A percentile compares a stretch with the other conserved stretches of the same genome.
Evolutionary conservation across 2,888 invertebrate species (phyloP).

Genomic region (Mythimna ferrago): DNA sequence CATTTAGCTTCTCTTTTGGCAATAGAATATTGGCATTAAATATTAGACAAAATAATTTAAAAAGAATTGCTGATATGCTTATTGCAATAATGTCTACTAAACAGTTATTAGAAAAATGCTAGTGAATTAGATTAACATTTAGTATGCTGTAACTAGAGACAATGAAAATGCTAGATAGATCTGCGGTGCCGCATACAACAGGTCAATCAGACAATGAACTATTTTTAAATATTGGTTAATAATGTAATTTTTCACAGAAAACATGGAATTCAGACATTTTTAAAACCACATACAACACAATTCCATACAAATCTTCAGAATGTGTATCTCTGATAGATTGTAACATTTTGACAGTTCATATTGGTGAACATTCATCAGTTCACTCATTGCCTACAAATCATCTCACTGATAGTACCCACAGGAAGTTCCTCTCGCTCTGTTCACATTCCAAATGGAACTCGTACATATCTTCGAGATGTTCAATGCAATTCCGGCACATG

Average conservation of each 20-base stretch:
- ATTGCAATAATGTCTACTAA: slow-evolving; percentile 11
- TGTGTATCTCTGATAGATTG: neutral
- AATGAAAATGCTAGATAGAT: too few relatives aligned
- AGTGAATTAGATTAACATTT: neutral
- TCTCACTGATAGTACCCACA: slow-evolving; percentile 37
- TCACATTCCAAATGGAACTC: slow-evolving; percentile 54
- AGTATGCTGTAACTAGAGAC: too few relatives aligned
- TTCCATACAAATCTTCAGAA: neutral
- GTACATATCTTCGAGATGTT: slow-evolving; percentile 38
- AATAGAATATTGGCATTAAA: neutral
- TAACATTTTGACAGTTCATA: neutral
- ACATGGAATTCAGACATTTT: neutral
- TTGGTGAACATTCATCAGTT: neutral
- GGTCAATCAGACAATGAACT: slow-evolving; percentile 2
- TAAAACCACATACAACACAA: neutral
- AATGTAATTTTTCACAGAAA: slow-evolving; percentile 1
- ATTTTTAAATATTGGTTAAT: neutral
- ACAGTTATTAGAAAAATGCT: neutral
- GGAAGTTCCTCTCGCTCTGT: slow-evolving; percentile 63
- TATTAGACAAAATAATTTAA: neutral
- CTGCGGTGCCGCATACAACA: too few relatives aligned
- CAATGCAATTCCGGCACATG: slow-evolving; percentile 40
- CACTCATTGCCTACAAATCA: slow-evolving; percentile 8
- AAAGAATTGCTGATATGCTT: neutral
- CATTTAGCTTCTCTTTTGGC: neutral